These are phyloP conservation scores for Galleria mellonella DNA, from an alignment of 1,140 invertebrate species.

Conservation along the genomic window DNA sequence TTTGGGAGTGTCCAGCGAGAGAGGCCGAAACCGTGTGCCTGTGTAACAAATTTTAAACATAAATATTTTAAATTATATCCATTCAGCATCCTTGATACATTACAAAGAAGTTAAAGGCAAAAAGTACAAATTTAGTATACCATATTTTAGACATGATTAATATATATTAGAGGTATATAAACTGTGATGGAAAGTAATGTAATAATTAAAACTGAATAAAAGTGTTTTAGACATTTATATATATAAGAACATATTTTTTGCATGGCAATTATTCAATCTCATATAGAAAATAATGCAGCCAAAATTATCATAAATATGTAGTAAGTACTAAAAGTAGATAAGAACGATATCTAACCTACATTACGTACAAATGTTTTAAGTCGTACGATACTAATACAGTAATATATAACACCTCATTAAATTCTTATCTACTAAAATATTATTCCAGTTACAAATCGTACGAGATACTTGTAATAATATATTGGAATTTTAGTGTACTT, in stretches of 20 bases:
- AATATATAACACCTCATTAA: background rate
- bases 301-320: no score
- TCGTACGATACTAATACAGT: no score
- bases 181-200: background rate
- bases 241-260: no score
- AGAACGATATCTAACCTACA: no score
- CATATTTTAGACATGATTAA: background rate
- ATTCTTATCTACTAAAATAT: background rate
- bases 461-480: background rate
- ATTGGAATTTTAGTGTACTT: background rate
- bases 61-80: slow-evolving; percentile 7
- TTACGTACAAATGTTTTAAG: no score
- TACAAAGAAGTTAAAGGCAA: slow-evolving; percentile 3
- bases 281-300: no score
- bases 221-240: no score
- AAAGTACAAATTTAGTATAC: background rate
- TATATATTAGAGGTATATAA: background rate
- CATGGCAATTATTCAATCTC: no score
- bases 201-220: background rate
- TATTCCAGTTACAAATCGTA: background rate
- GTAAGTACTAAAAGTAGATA: no score
- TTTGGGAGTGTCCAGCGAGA: slow-evolving; percentile 97
- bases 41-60: slow-evolving; percentile 20
- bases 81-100: slow-evolving; percentile 9
- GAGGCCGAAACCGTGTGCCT: slow-evolving; percentile 97